Evolutionary conservation across 2,113 vertebrate genomes (phyloP).

Genomic region (Macroglossus sobrinus): DNA sequence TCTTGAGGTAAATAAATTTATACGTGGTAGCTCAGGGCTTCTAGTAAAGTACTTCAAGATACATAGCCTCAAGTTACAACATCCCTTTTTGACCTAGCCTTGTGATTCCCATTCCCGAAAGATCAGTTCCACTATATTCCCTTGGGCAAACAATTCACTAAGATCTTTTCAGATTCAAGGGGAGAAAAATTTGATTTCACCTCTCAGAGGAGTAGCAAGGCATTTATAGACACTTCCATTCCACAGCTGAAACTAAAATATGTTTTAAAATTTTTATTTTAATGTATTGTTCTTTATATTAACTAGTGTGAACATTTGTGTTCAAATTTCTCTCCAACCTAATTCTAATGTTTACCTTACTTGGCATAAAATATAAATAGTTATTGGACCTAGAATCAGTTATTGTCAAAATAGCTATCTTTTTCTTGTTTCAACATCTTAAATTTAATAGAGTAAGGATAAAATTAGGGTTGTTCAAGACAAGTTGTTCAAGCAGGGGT

Average conservation of each 20-base stretch:
- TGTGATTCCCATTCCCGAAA: background rate
- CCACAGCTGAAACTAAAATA: background rate
- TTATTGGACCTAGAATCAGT: background rate
- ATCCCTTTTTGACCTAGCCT: background rate
- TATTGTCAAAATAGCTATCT: background rate
- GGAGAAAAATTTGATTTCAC: background rate
- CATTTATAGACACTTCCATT: background rate
- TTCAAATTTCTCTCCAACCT: background rate
- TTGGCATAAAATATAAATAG: background rate
- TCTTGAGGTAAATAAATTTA: background rate
- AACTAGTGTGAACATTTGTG: background rate
- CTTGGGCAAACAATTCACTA: background rate
- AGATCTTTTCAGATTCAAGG: background rate
- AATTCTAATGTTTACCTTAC: background rate
- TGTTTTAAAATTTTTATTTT: background rate
- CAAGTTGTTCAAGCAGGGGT: background rate
- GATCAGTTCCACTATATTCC: background rate
- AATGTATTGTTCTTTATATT: background rate
- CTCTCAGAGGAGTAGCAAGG: background rate
- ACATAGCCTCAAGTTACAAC: background rate
- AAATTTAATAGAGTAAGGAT: background rate
- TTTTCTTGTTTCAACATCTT: background rate
- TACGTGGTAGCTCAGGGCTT: background rate
- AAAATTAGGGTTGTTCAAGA: background rate
- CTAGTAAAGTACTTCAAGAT: background rate